Conservation (phyloP, 1,140 invertebrate genomes). For the Thalassaphorura encarpata region DNA sequence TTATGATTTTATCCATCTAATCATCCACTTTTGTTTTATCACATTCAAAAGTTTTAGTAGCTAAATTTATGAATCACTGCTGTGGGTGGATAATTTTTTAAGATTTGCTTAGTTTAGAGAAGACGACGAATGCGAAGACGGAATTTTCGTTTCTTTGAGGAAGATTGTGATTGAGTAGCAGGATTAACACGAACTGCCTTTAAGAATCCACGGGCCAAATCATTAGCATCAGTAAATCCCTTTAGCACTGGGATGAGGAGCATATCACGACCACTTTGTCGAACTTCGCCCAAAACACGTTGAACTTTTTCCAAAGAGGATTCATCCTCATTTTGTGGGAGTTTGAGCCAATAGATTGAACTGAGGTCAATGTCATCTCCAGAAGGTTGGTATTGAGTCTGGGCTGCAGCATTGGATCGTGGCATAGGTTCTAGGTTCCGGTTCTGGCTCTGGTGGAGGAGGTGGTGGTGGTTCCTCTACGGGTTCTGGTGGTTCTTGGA, state of each 20-base stretch:
- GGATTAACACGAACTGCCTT: neutral
- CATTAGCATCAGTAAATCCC: neutral
- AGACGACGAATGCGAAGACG: neutral
- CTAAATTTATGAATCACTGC: too few relatives aligned
- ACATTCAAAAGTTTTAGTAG: too few relatives aligned
- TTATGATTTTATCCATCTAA: too few relatives aligned
- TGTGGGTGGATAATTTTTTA: too few relatives aligned
- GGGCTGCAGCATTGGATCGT: too few relatives aligned
- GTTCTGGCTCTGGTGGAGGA: too few relatives aligned
- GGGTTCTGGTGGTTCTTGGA: neutral
- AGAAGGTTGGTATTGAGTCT: neutral
- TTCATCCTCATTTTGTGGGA: neutral
- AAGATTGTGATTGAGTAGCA: neutral
- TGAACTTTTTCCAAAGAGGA: neutral
- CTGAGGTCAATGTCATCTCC: neutral
- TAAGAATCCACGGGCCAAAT: neutral
- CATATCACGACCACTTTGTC: neutral
- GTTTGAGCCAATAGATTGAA: neutral
- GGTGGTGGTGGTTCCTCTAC: neutral
- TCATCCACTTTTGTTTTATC: too few relatives aligned
- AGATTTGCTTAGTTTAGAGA: too few relatives aligned
- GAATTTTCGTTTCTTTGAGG: too few relatives aligned
- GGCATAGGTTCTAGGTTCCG: too few relatives aligned
- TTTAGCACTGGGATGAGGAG: conserved; percentile 4
- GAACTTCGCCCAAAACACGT: neutral